phyloP scores from a whole-genome alignment of 2,113 vertebrate genomes.

The Podarcis raffonei region DNA sequence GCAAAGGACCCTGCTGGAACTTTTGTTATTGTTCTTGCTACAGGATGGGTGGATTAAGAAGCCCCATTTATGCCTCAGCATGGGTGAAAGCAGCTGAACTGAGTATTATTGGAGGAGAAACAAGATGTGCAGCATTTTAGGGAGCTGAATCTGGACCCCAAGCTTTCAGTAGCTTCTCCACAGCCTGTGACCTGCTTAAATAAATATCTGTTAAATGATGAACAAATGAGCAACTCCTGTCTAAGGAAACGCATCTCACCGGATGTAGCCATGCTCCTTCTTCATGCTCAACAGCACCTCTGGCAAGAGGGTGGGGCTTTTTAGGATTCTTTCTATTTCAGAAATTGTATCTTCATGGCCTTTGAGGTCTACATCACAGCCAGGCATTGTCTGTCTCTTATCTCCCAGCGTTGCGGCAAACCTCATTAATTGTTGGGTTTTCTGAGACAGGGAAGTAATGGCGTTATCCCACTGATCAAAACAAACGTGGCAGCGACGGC shows the following conservation, averaged over 20 bases:
- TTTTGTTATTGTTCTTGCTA: not conserved
- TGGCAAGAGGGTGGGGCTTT: constrained; percentile 60
- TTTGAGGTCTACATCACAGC: constrained; percentile 60
- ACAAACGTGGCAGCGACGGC: constrained; percentile 82
- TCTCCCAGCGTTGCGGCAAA: constrained; percentile 65
- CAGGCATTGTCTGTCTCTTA: constrained; percentile 55
- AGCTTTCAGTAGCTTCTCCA: not conserved
- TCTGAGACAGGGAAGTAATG: constrained; percentile 70
- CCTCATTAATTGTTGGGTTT: constrained; percentile 71
- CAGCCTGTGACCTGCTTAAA: not conserved
- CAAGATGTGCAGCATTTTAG: not conserved
- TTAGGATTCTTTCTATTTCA: constrained; percentile 70
- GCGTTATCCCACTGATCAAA: constrained; percentile 75
- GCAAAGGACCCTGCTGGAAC: not conserved
- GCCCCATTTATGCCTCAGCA: too few species aligned
- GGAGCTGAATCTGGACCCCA: not conserved
- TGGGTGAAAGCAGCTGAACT: not conserved
- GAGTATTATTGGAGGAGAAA: not conserved
- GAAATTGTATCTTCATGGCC: constrained; percentile 72
- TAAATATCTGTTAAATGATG: not conserved
- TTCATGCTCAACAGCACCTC: constrained; percentile 68
- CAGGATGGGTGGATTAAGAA: not conserved
- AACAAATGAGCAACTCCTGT: not conserved
- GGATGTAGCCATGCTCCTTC: constrained; percentile 68
- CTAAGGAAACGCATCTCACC: constrained; percentile 66